These are phyloP conservation scores for Cataglyphis hispanica DNA, from an alignment of 1,140 invertebrate species.

Conservation along the genomic window DNA sequence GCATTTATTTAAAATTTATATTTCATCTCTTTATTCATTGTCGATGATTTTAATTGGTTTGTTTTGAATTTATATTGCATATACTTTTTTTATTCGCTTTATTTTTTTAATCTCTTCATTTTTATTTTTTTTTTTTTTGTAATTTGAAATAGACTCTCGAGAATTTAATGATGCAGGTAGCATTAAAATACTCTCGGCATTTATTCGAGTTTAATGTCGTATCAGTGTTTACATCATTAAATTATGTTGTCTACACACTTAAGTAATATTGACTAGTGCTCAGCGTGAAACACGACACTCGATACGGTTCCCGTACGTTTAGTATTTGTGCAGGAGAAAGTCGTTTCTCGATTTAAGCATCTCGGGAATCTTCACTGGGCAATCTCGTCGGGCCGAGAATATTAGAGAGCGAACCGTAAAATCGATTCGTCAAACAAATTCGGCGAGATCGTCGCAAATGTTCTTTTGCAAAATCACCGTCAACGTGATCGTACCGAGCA, in stretches of 20 bases:
- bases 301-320: background rate
- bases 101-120: constrained; percentile 5
- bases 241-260: background rate
- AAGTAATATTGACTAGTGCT: constrained; percentile 11
- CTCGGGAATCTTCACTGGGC: constrained; percentile 27
- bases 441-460: background rate
- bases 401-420: constrained; percentile 46
- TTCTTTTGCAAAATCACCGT: background rate
- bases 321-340: constrained; percentile 69
- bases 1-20: constrained; percentile 2
- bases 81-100: background rate
- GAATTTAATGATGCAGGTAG: background rate
- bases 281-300: constrained; percentile 13
- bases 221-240: background rate
- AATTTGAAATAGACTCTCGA: background rate
- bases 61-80: background rate
- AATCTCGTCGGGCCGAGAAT: background rate
- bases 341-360: constrained; percentile 57
- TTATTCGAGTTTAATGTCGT: background rate
- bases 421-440: constrained; percentile 15
- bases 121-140: background rate
- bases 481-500: background rate
- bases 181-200: constrained; percentile 10
- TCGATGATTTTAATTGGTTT: background rate
- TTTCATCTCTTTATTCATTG: background rate